phyloP scores from a whole-genome alignment of 2,888 invertebrate genomes.

The Ischnus inquisitorius region DNA sequence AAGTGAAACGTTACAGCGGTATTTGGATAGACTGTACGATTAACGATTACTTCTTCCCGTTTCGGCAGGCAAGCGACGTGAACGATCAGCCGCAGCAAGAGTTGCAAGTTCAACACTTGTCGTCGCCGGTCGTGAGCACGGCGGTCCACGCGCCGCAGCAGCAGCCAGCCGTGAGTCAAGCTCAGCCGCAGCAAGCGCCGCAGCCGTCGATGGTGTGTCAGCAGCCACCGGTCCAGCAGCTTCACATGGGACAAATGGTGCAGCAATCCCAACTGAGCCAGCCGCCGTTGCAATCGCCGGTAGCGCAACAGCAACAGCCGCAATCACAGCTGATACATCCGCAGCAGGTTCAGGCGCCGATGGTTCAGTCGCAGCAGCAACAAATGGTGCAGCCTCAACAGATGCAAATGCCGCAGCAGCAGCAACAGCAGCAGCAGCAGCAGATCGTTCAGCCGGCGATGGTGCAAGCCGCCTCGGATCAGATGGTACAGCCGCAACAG shows the following conservation, averaged over 20 bases:
- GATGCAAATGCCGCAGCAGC: conserved; percentile 66
- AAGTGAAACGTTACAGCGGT: neutral
- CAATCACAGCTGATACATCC: conserved; percentile 56
- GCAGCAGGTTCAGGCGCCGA: conserved; percentile 57
- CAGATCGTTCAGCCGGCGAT: conserved; percentile 59
- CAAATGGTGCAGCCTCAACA: conserved; percentile 55
- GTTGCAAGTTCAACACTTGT: conserved; percentile 73
- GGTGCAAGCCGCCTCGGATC: no score
- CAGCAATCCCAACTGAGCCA: conserved; percentile 61
- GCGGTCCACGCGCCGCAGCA: conserved; percentile 57
- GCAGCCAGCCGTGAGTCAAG: conserved; percentile 58
- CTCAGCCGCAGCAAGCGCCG: conserved; percentile 71
- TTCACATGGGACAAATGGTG: conserved; percentile 66
- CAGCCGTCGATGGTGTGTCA: conserved; percentile 70
- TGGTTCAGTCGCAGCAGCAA: conserved; percentile 58
- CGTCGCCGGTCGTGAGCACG: conserved; percentile 50
- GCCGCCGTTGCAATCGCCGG: conserved; percentile 62
- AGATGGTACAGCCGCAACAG: no score
- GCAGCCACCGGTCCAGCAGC: conserved; percentile 62
- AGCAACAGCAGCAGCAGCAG: conserved; percentile 66
- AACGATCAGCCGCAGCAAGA: conserved; percentile 78
- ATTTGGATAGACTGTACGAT: neutral
- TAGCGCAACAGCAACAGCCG: conserved; percentile 61
- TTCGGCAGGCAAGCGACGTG: conserved; percentile 70
- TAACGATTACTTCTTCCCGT: neutral